Base-by-base conservation (phyloP, 2,888 invertebrate genomes). In the Hesperia comma region DNA sequence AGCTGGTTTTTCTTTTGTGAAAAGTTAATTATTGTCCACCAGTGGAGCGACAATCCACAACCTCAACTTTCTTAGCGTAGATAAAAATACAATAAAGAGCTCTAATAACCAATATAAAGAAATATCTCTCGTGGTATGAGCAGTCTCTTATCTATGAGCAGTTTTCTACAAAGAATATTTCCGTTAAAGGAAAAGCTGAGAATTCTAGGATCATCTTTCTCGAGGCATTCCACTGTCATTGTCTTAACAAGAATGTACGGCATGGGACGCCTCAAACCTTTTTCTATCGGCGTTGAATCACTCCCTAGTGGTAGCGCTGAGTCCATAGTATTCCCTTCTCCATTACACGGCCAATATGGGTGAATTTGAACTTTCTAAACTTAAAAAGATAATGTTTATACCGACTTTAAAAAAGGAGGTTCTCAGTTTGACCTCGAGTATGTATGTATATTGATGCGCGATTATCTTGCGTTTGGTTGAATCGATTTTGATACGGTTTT, bases 201-300 rank as follows among this genome's bases (percentile, higher is more conserved):
- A 19, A 49, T 49, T 4, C 19, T 49, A 49, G 49, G 19, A 49
- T 49, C 49, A 49, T 49, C 49, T 49, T 49, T 49, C 49, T 49
- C 49, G 17, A 49, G 49, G 49, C 17, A 49, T 49, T 49, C 49
- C 49, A 19, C 17, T 49, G 49, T 49, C 49, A 49, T 49, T 49
- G 49, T 49, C 49, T 49, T 49, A 49, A 49, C 49, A 49, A 49
- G 49, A 49, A 49, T 49, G 49, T 49, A 49, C 19, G 49, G 49
- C 17, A 17, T 7, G 46, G 46, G 8, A n/a, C 17, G 17, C 49
- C 49, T 8, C 19, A 10, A 49, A 49, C 49, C 49, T 49, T 49
- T 49, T 49, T 49, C 49, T 49, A 49, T 49, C 19, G 49, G 17
- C 19, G 49, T 5, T 8, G 49, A 49, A 49, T 17, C 12, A 49